phyloP scores from a whole-genome alignment of 2,888 invertebrate species.

The Anodontia alba region DNA sequence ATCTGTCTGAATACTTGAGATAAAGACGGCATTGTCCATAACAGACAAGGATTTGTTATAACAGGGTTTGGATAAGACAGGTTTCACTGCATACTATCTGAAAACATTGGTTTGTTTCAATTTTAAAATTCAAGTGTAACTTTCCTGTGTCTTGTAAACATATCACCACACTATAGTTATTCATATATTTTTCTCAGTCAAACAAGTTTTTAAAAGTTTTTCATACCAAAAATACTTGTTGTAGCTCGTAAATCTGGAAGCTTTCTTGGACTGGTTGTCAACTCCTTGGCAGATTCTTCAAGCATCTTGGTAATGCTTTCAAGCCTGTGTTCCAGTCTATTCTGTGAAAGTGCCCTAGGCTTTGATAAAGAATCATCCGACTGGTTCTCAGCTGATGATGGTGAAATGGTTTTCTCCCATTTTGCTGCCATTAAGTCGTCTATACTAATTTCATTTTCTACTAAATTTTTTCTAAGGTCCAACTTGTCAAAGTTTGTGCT shows the following conservation, averaged over 20 bases:
- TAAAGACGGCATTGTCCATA: no score
- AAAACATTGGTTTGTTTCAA: no score
- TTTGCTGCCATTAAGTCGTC: conserved; percentile 61
- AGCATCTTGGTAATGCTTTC: conserved; percentile 79
- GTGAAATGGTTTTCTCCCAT: conserved; percentile 8
- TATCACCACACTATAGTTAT: no score
- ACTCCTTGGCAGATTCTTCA: conserved; percentile 73
- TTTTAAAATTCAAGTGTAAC: no score
- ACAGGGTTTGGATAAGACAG: no score
- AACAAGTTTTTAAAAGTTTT: no score
- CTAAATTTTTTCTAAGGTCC: conserved; percentile 35
- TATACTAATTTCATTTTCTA: conserved; percentile 60
- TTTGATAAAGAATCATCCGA: background rate
- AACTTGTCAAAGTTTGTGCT: conserved; percentile 75
- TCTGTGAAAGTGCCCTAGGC: conserved; percentile 26
- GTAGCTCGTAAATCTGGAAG: conserved; percentile 30
- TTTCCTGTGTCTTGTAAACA: no score
- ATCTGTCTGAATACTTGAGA: no score
- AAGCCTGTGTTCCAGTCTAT: conserved; percentile 74
- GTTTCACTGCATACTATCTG: no score
- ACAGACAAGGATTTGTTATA: no score
- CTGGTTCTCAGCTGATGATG: background rate
- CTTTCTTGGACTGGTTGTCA: conserved; percentile 26
- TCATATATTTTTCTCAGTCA: no score
- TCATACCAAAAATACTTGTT: conserved; percentile 73